Percentiles rank a stretch among this genome's conserved stretches.
Conservation (phyloP, 2,113 vertebrate genomes). For the Sinocyclocheilus grahami region DNA sequence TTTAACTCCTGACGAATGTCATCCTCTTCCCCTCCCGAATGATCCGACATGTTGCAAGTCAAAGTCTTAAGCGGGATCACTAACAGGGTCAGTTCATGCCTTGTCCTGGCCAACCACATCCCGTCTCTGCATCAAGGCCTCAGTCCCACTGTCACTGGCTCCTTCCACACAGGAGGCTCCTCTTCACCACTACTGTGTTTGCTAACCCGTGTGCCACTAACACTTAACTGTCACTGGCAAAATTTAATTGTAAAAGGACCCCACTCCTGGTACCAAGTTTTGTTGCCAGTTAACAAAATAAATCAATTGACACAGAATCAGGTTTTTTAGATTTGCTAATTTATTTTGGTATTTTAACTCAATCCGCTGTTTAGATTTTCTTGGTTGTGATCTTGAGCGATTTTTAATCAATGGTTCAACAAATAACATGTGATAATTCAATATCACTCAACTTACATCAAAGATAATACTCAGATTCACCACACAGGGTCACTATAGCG, state of each 20-base stretch:
- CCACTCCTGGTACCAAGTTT: constrained; percentile 1
- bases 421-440: too few relatives aligned
- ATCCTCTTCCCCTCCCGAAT: background rate
- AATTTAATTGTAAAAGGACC: background rate
- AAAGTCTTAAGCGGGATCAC: background rate
- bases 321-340: too few relatives aligned
- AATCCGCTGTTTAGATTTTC: too few relatives aligned
- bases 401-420: too few relatives aligned
- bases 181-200: background rate
- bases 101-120: background rate
- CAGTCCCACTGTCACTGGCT: background rate
- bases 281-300: background rate
- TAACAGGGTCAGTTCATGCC: background rate
- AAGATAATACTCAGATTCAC: too few relatives aligned
- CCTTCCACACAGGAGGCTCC: background rate
- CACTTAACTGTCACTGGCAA: background rate
- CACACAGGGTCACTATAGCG: too few relatives aligned
- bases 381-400: too few relatives aligned
- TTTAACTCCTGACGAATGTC: background rate
- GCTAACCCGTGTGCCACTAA: background rate
- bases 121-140: background rate
- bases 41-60: background rate
- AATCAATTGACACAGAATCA: too few relatives aligned
- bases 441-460: too few relatives aligned
- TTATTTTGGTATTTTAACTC: too few relatives aligned